Evolutionary conservation across 2,888 invertebrate species (phyloP), one percentile per base, ranked within the genome.

Genomic region (Trichopria drosophilae): DNA sequence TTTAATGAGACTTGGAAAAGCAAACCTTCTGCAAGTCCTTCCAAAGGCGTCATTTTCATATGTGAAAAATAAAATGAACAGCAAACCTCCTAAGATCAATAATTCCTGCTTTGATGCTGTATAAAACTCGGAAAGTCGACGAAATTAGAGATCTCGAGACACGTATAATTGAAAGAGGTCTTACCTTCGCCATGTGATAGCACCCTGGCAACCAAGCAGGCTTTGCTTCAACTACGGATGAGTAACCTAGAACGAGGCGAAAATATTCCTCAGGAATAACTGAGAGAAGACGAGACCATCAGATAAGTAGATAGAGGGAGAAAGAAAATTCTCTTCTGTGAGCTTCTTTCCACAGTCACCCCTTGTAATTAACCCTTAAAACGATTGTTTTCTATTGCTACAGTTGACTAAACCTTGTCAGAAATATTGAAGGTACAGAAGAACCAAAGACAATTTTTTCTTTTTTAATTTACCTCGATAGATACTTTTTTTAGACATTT

Each of bases 361-460:
- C 57, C 50, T 59, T 53, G 58, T 65, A 66, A 67, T 67, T 67
- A 68, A 67, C 65, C 61, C 60, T 64, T 58, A 66, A 66, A 65
- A 67, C 59, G 50, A 58, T 51, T 66, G 60, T 60, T 61, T 65
- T 65, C 60, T 55, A 49, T 56, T 47, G 55, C 31, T 39, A n/a
- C 26, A 26, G 26, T 26, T 10, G 9, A 9, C 26, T 10, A n/a
- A n/a, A n/a, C n/a, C n/a, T n/a, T n/a, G n/a, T n/a, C n/a, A n/a
- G n/a, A n/a, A n/a, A n/a, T n/a, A n/a, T n/a, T n/a, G n/a, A n/a
- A n/a, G n/a, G n/a, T n/a, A n/a, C n/a, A n/a, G n/a, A n/a, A n/a
- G n/a, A n/a, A n/a, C n/a, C n/a, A n/a, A n/a, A n/a, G n/a, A n/a
- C n/a, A n/a, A n/a, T n/a, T n/a, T n/a, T n/a, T n/a, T n/a, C n/a